These are phyloP conservation scores for Babylonia areolata DNA, from an alignment of 1,140 invertebrate genomes.

Conservation along the genomic window DNA sequence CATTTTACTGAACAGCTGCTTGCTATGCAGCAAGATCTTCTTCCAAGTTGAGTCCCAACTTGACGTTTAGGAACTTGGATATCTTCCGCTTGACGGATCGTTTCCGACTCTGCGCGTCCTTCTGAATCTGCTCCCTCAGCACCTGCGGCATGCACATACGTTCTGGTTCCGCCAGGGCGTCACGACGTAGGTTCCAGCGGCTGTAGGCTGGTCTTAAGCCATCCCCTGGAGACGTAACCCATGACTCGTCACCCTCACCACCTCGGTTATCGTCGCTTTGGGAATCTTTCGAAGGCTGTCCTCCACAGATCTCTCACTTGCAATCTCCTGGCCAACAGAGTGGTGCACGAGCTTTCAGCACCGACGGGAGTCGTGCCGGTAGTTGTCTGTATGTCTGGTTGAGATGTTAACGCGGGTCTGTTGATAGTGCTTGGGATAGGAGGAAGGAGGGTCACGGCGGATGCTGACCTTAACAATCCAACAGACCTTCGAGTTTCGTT, in stretches of 20 bases:
- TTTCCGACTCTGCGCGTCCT: slow-evolving; percentile 41
- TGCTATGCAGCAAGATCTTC: slow-evolving; percentile 36
- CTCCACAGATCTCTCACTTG: background rate
- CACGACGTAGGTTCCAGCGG: slow-evolving; percentile 32
- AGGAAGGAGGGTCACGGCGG: background rate
- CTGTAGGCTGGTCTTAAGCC: slow-evolving; percentile 18
- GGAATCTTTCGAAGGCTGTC: background rate
- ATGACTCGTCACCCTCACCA: background rate
- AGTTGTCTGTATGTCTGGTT: background rate
- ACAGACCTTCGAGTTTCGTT: background rate
- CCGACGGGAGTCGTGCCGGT: background rate
- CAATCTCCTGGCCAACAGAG: background rate
- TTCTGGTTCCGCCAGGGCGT: slow-evolving; percentile 45
- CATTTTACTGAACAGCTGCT: background rate
- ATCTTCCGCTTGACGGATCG: slow-evolving; percentile 39
- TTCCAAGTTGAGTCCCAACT: slow-evolving; percentile 38
- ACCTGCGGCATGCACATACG: slow-evolving; percentile 46
- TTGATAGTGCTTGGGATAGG: background rate
- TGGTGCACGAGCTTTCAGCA: background rate
- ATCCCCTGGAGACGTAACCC: background rate
- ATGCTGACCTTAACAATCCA: background rate
- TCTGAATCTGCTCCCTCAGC: slow-evolving; percentile 42
- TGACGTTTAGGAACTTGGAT: slow-evolving; percentile 36
- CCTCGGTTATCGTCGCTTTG: background rate
- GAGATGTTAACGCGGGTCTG: background rate